These are phyloP conservation scores for Lacerta viridis DNA, from an alignment of 2,797 vertebrate species.

Conservation along the genomic window DNA sequence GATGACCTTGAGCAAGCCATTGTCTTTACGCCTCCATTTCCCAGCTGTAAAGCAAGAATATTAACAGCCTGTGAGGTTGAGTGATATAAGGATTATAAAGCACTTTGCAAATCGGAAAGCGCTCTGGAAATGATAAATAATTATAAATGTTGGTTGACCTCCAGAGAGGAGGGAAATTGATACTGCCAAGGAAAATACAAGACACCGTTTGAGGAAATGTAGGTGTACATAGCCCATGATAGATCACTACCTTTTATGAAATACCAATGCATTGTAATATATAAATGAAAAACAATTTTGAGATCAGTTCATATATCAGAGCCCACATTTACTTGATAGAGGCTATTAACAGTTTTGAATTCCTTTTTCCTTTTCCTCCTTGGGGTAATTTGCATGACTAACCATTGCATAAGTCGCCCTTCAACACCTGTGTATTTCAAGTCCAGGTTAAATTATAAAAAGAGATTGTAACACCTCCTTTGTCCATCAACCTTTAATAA, in stretches of 20 bases:
- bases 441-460: constrained; percentile 72
- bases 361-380: constrained; percentile 63
- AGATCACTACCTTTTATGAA: constrained; percentile 67
- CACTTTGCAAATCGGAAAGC: constrained; percentile 21
- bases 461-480: constrained; percentile 69
- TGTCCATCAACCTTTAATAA: constrained; percentile 74
- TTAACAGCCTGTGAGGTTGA: constrained; percentile 15
- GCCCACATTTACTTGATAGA: constrained; percentile 64
- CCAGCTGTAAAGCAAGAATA: constrained; percentile 1
- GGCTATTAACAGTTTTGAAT: constrained; percentile 72
- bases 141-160: constrained; percentile 37
- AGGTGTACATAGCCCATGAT: constrained; percentile 60
- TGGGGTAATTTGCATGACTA: constrained; percentile 45
- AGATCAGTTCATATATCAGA: constrained; percentile 66
- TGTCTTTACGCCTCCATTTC: background rate
- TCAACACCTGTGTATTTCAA: constrained; percentile 67
- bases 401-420: constrained; percentile 52
- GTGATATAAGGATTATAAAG: constrained; percentile 27
- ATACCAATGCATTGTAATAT: constrained; percentile 55
- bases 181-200: constrained; percentile 50
- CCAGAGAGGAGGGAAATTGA: constrained; percentile 45
- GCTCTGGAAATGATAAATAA: constrained; percentile 36
- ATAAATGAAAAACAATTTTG: constrained; percentile 56
- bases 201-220: constrained; percentile 57
- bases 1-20: background rate